Percentiles rank a stretch among this genome's conserved stretches.
Evolutionary conservation across 1,140 invertebrate species (phyloP).

Genomic region (Drosophila willistoni): DNA sequence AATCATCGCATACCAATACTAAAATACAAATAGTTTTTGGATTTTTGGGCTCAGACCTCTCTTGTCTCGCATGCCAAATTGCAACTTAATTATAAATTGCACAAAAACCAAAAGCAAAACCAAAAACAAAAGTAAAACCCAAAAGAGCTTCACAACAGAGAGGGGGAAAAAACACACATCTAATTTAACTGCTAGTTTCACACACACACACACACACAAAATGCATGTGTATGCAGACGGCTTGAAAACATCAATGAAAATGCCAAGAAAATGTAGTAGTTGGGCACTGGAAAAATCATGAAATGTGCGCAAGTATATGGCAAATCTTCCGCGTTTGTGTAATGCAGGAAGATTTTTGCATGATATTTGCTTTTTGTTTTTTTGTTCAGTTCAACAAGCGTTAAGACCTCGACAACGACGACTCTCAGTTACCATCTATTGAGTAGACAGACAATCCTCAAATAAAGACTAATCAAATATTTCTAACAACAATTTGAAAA

Average conservation of each 20-base stretch:
- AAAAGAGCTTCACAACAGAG: conserved; percentile 30
- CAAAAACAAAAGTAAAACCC: conserved; percentile 34
- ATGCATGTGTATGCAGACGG: conserved; percentile 1
- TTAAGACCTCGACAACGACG: background rate
- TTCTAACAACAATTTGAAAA: too few relatives aligned
- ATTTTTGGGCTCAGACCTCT: conserved; percentile 46
- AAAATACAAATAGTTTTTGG: conserved; percentile 52
- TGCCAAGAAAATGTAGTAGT: conserved; percentile 70
- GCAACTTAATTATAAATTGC: conserved; percentile 82
- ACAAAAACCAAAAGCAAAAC: conserved; percentile 44
- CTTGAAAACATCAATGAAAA: conserved; percentile 66
- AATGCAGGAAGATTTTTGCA: conserved; percentile 79
- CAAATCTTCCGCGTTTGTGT: conserved; percentile 81
- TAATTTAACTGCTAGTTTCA: conserved; percentile 79
- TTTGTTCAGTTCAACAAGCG: conserved; percentile 23
- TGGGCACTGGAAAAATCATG: conserved; percentile 69
- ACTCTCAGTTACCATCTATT: background rate
- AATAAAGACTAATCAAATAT: too few relatives aligned
- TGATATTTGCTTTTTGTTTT: conserved; percentile 60
- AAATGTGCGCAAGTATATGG: conserved; percentile 60
- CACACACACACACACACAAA: conserved; percentile 39
- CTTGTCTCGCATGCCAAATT: conserved; percentile 72
- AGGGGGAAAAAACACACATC: conserved; percentile 64
- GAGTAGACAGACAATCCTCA: background rate
- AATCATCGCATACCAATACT: conserved; percentile 47